Conservation (phyloP, 2,888 invertebrate genomes). For the Liopterus haemorrhoidalis region DNA sequence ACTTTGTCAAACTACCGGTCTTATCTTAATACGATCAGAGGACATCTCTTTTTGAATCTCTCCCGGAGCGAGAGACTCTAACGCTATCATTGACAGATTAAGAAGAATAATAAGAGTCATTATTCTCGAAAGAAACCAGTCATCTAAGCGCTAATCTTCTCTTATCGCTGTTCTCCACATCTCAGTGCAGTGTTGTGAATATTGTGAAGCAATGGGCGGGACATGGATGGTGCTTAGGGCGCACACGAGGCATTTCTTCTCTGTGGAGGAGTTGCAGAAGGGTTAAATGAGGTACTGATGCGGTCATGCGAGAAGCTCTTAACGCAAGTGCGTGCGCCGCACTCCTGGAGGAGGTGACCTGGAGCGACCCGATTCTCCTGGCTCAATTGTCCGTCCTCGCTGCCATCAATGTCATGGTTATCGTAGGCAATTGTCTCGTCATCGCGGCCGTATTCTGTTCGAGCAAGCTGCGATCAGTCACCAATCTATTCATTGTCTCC, state of each 20-base stretch:
- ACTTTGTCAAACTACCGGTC: too few species aligned
- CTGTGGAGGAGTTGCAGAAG: background rate
- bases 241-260: background rate
- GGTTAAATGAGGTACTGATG: slow-evolving; percentile 29
- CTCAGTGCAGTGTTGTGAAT: too few species aligned
- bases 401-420: slow-evolving; percentile 81
- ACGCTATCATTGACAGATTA: too few species aligned
- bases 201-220: too few species aligned
- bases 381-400: slow-evolving; percentile 71
- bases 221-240: too few species aligned
- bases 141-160: slow-evolving; percentile 11
- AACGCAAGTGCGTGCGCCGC: slow-evolving; percentile 78
- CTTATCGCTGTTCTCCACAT: too few species aligned
- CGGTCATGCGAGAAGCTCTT: slow-evolving; percentile 64
- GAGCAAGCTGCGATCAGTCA: slow-evolving; percentile 87
- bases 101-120: too few species aligned
- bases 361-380: slow-evolving; percentile 74
- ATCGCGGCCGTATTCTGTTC: slow-evolving; percentile 88
- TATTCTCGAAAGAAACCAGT: too few species aligned
- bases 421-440: slow-evolving; percentile 86
- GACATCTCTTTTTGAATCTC: too few species aligned
- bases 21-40: too few species aligned
- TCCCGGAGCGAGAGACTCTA: too few species aligned
- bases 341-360: slow-evolving; percentile 72
- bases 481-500: slow-evolving; percentile 94